Conservation (phyloP, 2,113 vertebrate species). For the Camelus bactrianus region DNA sequence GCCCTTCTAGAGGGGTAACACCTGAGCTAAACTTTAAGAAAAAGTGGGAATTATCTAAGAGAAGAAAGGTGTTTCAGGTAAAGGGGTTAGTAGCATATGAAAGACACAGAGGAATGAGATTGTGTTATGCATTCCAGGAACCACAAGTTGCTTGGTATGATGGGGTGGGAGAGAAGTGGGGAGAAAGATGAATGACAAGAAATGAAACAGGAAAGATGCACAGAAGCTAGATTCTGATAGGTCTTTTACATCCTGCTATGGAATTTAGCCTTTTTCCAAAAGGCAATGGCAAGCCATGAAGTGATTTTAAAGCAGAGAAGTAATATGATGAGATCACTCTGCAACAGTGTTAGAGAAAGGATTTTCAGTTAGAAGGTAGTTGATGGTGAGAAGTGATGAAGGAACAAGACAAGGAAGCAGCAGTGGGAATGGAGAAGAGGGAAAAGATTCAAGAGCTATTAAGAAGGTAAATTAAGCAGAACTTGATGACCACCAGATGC, state of each 20-base stretch:
- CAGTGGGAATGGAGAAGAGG: neutral
- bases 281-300: neutral
- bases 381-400: neutral
- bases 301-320: constrained; percentile 4
- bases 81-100: neutral
- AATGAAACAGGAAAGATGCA: neutral
- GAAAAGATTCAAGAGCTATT: neutral
- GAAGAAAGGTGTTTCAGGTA: neutral
- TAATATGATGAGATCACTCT: neutral
- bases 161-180: neutral
- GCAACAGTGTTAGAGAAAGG: neutral
- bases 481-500: neutral
- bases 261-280: neutral
- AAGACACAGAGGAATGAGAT: neutral
- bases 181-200: neutral
- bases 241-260: neutral
- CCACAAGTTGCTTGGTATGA: neutral
- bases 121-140: neutral
- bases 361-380: constrained; percentile 16
- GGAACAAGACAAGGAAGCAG: neutral
- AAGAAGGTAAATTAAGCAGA: neutral
- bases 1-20: neutral
- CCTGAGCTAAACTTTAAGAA: neutral
- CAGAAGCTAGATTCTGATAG: neutral
- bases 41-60: neutral